Conservation (phyloP, 2,797 vertebrate genomes). For the Rhinatrema bivittatum region DNA sequence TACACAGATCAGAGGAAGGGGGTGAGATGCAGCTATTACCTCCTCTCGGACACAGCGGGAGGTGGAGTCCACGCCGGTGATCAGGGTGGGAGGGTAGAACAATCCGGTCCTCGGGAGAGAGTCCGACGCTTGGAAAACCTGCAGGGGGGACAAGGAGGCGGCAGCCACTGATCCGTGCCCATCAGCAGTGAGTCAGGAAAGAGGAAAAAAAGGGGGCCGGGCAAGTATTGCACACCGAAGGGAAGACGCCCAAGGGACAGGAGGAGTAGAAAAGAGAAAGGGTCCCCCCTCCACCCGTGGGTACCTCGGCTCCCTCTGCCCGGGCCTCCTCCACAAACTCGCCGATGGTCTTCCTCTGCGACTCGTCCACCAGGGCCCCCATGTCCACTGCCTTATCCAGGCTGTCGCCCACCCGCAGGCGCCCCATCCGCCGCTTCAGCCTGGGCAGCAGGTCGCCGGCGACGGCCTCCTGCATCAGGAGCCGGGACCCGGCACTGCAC, state of each 20-base stretch:
- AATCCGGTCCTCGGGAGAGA: conserved; percentile 22
- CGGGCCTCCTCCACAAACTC: conserved; percentile 62
- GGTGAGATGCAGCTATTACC: conserved; percentile 16
- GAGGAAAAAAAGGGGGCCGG: too few species aligned
- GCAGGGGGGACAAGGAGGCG: background rate
- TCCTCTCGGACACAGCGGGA: conserved; percentile 57
- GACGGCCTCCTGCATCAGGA: conserved; percentile 74
- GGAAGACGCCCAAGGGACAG: too few species aligned
- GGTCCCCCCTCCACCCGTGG: background rate
- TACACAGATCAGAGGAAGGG: background rate
- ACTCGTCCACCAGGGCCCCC: conserved; percentile 42
- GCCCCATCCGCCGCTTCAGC: conserved; percentile 49
- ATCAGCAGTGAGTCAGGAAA: too few species aligned
- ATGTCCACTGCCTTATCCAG: conserved; percentile 40
- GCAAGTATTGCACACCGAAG: too few species aligned
- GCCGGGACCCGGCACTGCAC: conserved; percentile 33
- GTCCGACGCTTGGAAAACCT: conserved; percentile 67
- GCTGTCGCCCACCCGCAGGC: conserved; percentile 28
- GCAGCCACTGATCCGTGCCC: background rate
- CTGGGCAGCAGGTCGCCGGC: conserved; percentile 45
- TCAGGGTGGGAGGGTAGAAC: conserved; percentile 71
- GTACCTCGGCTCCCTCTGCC: conserved; percentile 72
- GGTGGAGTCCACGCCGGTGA: conserved; percentile 64
- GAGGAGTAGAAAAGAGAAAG: too few species aligned
- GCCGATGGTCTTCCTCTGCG: conserved; percentile 26